A percentile compares a stretch with the other conserved stretches of the same genome.
These are phyloP conservation scores for Holacanthus passer DNA, from an alignment of 2,113 vertebrate genomes.

Conservation along the genomic window DNA sequence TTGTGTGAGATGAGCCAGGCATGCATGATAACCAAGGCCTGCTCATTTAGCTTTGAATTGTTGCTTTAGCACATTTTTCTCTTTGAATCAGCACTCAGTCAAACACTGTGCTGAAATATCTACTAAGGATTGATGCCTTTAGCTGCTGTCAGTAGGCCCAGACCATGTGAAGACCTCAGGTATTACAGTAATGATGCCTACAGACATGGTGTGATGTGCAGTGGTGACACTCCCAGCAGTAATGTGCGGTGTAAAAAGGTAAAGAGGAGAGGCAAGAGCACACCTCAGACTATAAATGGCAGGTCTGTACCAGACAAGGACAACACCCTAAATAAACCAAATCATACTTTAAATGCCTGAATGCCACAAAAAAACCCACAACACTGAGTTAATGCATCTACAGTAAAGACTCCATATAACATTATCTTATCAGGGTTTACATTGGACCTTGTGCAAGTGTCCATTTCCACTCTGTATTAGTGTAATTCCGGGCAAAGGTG, in stretches of 20 bases:
- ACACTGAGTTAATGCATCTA: not conserved
- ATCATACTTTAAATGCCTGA: not conserved
- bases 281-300: slow-evolving; percentile 16
- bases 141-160: not conserved
- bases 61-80: slow-evolving; percentile 10
- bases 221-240: not conserved
- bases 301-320: slow-evolving; percentile 23
- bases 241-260: not conserved
- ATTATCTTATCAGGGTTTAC: not conserved
- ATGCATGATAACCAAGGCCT: not conserved
- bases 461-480: not conserved
- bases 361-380: not conserved
- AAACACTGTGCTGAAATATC: not conserved
- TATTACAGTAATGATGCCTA: not conserved
- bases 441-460: not conserved
- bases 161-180: not conserved
- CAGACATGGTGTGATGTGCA: not conserved
- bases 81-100: not conserved
- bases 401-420: not conserved
- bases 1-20: not conserved
- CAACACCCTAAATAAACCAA: slow-evolving; percentile 40
- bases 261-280: not conserved
- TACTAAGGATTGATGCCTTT: not conserved
- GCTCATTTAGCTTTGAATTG: not conserved
- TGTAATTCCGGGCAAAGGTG: slow-evolving; percentile 47